phyloP scores from a whole-genome alignment of 1,140 invertebrate species.

The Metopolophium dirhodum region DNA sequence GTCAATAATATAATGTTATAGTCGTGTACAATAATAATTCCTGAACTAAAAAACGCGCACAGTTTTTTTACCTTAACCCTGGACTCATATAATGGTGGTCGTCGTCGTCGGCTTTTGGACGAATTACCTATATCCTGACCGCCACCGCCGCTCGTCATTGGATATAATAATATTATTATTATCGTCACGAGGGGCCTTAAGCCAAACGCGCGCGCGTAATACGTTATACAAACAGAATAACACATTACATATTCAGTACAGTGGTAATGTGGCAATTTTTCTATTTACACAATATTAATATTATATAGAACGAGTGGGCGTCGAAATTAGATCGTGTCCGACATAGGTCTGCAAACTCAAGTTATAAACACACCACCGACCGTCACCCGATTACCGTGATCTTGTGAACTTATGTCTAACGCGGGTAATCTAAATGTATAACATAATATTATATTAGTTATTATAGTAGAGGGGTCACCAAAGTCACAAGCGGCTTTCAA shows the following conservation, averaged over 20 bases:
- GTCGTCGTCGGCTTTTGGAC: neutral
- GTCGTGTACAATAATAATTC: neutral
- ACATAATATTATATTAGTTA: neutral
- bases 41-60: neutral
- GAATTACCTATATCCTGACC: neutral
- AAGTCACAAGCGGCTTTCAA: neutral
- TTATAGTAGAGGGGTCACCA: neutral
- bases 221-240: neutral
- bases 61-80: neutral
- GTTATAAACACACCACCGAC: neutral
- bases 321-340: constrained; percentile 18
- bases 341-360: neutral
- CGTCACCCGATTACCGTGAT: constrained; percentile 42
- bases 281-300: neutral
- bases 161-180: neutral
- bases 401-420: constrained; percentile 30
- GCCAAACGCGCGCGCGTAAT: neutral
- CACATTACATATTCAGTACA: neutral
- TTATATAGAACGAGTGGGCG: neutral
- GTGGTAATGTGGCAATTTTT: neutral
- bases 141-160: too few species aligned
- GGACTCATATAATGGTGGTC: neutral
- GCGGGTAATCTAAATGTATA: neutral
- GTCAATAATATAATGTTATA: neutral
- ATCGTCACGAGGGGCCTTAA: neutral